Conservation (phyloP, 2,888 invertebrate species). For the Cantharis rufa region DNA sequence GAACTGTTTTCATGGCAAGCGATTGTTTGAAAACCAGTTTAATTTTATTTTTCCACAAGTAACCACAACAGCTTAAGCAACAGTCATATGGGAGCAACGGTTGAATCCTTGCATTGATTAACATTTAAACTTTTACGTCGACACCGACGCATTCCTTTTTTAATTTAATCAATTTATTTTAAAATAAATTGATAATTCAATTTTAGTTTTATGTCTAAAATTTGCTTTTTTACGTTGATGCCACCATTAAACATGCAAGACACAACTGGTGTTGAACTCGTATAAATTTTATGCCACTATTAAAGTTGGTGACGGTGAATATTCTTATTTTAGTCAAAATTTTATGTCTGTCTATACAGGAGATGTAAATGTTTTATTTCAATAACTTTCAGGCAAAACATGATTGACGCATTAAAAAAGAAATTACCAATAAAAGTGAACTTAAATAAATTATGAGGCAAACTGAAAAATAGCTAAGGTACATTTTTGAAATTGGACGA, state of each 20-base stretch:
- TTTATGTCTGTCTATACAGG: background rate
- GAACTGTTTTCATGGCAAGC: background rate
- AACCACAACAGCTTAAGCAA: background rate
- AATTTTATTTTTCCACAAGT: too few relatives aligned
- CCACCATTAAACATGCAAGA: constrained; percentile 3
- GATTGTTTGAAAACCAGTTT: too few relatives aligned
- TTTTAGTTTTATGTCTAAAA: constrained; percentile 1
- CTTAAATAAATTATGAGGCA: background rate
- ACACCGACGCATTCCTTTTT: background rate
- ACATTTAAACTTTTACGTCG: background rate
- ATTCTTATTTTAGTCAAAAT: background rate
- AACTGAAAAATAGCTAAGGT: background rate
- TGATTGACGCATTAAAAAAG: background rate
- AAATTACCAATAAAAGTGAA: background rate
- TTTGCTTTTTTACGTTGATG: background rate
- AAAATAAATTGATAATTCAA: background rate
- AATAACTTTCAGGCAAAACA: background rate
- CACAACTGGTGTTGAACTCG: constrained; percentile 6
- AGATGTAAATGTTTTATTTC: background rate
- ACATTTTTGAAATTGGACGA: background rate
- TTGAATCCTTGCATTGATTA: background rate
- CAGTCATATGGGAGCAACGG: background rate
- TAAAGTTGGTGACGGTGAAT: background rate
- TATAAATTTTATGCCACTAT: constrained; percentile 7
- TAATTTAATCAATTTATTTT: background rate